These are phyloP conservation scores for Oncorhynchus gorbuscha DNA, from an alignment of 2,113 vertebrate genomes.

Conservation along the genomic window DNA sequence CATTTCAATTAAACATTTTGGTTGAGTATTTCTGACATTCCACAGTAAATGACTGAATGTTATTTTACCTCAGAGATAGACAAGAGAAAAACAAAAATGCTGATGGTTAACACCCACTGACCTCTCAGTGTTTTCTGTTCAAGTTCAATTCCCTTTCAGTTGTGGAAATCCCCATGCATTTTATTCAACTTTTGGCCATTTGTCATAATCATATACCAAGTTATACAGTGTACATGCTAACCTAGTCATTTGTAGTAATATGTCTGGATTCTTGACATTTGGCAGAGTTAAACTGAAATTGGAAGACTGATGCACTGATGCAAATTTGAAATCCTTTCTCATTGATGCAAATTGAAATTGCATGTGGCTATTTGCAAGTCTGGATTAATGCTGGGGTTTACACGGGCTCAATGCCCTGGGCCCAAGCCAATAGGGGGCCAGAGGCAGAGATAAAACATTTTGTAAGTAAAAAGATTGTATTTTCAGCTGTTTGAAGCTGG, in stretches of 20 bases:
- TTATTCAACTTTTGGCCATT: background rate
- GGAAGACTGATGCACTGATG: too few relatives aligned
- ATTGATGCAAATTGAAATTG: background rate
- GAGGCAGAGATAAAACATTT: too few relatives aligned
- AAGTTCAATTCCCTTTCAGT: background rate
- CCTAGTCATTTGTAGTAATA: slow-evolving; percentile 4
- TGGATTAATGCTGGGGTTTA: too few relatives aligned
- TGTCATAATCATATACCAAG: background rate
- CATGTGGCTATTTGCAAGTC: background rate
- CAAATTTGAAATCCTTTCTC: background rate
- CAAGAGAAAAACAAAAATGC: background rate
- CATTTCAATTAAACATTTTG: background rate
- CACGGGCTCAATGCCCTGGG: too few relatives aligned
- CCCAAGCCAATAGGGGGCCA: too few relatives aligned
- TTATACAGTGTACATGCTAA: background rate
- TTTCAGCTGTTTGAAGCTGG: too few relatives aligned
- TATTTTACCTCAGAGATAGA: background rate
- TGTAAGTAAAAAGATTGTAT: too few relatives aligned
- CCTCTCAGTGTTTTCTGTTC: background rate
- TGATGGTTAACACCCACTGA: background rate
- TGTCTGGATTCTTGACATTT: background rate
- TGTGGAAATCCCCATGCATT: background rate
- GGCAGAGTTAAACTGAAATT: background rate
- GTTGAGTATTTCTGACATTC: background rate
- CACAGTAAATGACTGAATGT: background rate